Conservation (phyloP, 2,888 invertebrate species). For the Drosophila meridiana region DNA sequence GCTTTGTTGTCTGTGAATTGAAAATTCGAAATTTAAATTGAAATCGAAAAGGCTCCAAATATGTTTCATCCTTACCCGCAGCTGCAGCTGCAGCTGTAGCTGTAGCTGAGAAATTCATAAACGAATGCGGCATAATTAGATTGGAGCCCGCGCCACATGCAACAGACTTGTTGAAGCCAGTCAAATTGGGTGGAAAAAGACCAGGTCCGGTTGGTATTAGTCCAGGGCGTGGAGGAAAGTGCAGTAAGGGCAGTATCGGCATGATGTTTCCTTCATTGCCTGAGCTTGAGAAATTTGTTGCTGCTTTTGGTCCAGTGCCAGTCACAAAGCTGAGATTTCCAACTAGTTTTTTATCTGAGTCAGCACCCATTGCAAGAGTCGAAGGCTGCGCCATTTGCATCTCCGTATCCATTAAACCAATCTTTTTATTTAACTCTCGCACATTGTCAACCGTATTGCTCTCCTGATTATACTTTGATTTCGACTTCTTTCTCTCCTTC, state of each 20-base stretch:
- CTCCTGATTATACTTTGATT: slow-evolving; percentile 41
- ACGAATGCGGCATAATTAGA: slow-evolving; percentile 46
- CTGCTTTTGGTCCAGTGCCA: neutral
- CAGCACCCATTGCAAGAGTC: neutral
- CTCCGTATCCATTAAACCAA: slow-evolving; percentile 11
- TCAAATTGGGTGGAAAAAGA: slow-evolving; percentile 83
- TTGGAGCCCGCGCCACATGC: slow-evolving; percentile 4
- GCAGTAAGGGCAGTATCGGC: slow-evolving; percentile 79
- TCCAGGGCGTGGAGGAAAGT: slow-evolving; percentile 86
- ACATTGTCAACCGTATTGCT: neutral
- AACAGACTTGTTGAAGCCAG: slow-evolving; percentile 50
- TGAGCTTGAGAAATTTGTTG: slow-evolving; percentile 4
- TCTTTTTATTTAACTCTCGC: slow-evolving; percentile 9
- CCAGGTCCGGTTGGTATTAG: slow-evolving; percentile 82
- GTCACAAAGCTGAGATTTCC: slow-evolving; percentile 12
- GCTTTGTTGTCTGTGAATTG: slow-evolving; percentile 27
- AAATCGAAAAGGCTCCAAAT: neutral
- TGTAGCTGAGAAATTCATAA: slow-evolving; percentile 36
- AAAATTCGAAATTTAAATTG: neutral
- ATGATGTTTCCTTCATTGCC: slow-evolving; percentile 74
- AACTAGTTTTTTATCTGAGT: neutral
- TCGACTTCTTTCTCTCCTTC: slow-evolving; percentile 76
- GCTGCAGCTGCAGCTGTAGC: slow-evolving; percentile 9
- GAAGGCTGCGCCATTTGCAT: neutral
- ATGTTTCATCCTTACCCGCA: slow-evolving; percentile 30